Evolutionary conservation across 2,888 invertebrate species (phyloP).

Genomic region (Psylliodes chrysocephalus): DNA sequence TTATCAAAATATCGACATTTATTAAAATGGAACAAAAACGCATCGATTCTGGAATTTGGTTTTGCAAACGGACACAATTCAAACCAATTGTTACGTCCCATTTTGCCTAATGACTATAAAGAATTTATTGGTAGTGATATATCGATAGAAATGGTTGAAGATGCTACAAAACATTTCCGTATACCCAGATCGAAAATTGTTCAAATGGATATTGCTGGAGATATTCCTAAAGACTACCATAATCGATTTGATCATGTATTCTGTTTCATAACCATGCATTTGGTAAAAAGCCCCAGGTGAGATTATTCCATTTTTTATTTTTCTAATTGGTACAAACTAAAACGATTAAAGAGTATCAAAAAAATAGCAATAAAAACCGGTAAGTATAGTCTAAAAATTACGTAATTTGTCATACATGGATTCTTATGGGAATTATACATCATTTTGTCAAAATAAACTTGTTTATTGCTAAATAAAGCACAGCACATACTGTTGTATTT

Average conservation of each 20-base stretch:
- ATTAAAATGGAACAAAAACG: constrained; percentile 57
- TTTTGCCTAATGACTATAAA: constrained; percentile 28
- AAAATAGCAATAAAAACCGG: too few relatives aligned
- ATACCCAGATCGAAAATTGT: constrained; percentile 18
- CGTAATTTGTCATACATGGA: too few relatives aligned
- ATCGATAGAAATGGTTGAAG: constrained; percentile 25
- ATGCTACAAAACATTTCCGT: background rate
- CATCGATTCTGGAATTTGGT: constrained; percentile 74
- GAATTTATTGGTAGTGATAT: constrained; percentile 31
- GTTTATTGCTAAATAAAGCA: too few relatives aligned
- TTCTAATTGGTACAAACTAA: too few relatives aligned
- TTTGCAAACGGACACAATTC: constrained; percentile 80
- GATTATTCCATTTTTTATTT: too few relatives aligned
- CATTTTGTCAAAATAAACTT: too few relatives aligned
- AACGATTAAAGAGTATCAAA: too few relatives aligned
- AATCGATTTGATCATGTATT: background rate
- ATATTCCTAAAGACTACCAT: background rate
- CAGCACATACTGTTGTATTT: too few relatives aligned
- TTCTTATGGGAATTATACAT: too few relatives aligned
- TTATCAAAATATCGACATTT: constrained; percentile 70
- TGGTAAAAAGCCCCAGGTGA: background rate
- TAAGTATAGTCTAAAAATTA: too few relatives aligned
- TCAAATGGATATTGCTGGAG: constrained; percentile 12
- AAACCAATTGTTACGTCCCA: constrained; percentile 40
- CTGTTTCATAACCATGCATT: background rate